Evolutionary conservation across 1,140 invertebrate genomes (phyloP), one percentile per base, ranked within the genome.

Genomic region (Cherax destructor): DNA sequence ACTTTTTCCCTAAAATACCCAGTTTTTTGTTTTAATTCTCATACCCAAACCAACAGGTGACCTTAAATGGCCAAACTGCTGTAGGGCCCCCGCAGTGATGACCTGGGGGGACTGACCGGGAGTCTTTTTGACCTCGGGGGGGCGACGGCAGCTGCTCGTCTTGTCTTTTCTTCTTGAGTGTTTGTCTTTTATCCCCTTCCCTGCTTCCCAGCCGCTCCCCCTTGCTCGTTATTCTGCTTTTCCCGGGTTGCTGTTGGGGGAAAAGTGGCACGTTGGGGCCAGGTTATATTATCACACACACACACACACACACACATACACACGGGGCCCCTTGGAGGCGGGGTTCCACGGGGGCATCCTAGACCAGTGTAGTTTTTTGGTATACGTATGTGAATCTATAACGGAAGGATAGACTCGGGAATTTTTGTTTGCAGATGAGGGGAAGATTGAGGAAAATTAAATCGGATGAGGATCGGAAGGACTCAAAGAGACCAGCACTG

Each of bases 81-180:
- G 30, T 41, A 16, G 2, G 21, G 4, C 21, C 7, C 76, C 65
- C 65, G 9, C 3, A 69, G 21, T 18, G 9, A n/a, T n/a, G 18
- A 1, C 24, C 56, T 78, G 30, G 30, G 3, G 52, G 3, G 9
- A 88, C 93, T 95, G 94, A 97, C 97, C 96, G 97, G 97, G 93
- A 99, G 95, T 93, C 98, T 97, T 95, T 98, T 99, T 99, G 93
- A 99, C 98, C 95, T 99, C 98, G 18, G 97, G 97, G 87, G 98
- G 74, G 98, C 98, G 92, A 98, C 97, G 41, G 98, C 98, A 95
- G 98, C 95, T 98, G 97, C 95, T 98, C 97, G 94, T 98, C 94
- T 98, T 98, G 93, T 98, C 97, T 94, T 98, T 98, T n/a, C 95
- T 99, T 98, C 93, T 97, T 97, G 83, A 98, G 95, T 30, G 97